Conservation (phyloP, 2,797 vertebrate species). For the Pempheris klunzingeri region DNA sequence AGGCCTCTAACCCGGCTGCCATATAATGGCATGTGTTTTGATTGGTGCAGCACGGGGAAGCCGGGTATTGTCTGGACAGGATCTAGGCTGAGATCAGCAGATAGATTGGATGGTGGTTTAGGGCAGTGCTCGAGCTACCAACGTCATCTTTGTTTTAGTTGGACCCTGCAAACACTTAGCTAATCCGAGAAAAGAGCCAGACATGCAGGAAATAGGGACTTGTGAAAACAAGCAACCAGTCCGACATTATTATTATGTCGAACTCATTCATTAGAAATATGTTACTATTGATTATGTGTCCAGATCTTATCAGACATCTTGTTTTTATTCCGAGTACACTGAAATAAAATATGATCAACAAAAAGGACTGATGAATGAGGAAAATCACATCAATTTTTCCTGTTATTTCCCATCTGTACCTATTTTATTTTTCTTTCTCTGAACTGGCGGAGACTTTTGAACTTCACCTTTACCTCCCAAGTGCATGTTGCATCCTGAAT, state of each 20-base stretch:
- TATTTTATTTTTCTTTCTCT: background rate
- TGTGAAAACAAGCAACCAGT: constrained; percentile 79
- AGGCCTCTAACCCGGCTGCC: constrained; percentile 56
- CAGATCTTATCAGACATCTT: constrained; percentile 64
- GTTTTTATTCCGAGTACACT: constrained; percentile 44
- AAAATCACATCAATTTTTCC: constrained; percentile 8
- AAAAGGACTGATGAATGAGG: constrained; percentile 11
- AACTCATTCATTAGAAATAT: constrained; percentile 73
- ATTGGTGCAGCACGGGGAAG: constrained; percentile 81
- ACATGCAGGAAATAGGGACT: constrained; percentile 79
- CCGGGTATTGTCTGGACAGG: constrained; percentile 87
- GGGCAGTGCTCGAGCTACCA: constrained; percentile 65
- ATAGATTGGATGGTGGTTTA: constrained; percentile 76
- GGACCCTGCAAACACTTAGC: constrained; percentile 77
- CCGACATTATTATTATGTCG: constrained; percentile 62
- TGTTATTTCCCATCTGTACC: constrained; percentile 20
- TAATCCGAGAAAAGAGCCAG: constrained; percentile 79
- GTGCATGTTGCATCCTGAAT: constrained; percentile 44
- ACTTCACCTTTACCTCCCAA: constrained; percentile 50
- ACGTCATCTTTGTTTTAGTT: constrained; percentile 85
- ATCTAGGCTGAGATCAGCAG: constrained; percentile 83
- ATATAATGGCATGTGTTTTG: constrained; percentile 76
- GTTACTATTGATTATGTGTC: constrained; percentile 65
- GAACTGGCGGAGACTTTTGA: constrained; percentile 27
- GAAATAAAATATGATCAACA: constrained; percentile 41